These are phyloP conservation scores for Danio kyathit DNA, from an alignment of 2,797 vertebrate genomes.

Conservation along the genomic window DNA sequence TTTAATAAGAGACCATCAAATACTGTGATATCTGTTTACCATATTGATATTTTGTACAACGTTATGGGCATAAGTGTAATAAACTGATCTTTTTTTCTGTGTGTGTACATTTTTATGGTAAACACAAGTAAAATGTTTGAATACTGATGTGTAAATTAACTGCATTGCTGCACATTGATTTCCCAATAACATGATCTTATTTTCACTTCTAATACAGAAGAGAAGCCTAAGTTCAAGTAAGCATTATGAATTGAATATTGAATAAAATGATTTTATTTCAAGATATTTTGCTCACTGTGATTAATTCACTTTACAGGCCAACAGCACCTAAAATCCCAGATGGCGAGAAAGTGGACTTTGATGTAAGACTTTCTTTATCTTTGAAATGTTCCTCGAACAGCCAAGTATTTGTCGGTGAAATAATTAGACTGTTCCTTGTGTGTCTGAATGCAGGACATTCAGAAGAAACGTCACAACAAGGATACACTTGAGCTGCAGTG, in stretches of 20 bases:
- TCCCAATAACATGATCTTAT: conserved; percentile 65
- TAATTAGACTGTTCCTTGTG: neutral
- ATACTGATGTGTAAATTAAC: conserved; percentile 32
- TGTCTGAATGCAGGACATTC: conserved; percentile 87
- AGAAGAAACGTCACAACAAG: conserved; percentile 99
- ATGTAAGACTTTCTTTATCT: conserved; percentile 82
- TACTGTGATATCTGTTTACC: too few relatives aligned
- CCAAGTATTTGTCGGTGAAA: too few relatives aligned
- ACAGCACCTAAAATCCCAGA: conserved; percentile 96
- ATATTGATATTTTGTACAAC: too few relatives aligned
- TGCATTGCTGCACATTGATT: conserved; percentile 34
- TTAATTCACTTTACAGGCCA: conserved; percentile 73
- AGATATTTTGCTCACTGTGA: neutral
- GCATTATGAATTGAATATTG: conserved; percentile 63
- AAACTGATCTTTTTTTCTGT: too few relatives aligned
- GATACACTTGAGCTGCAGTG: conserved; percentile 94
- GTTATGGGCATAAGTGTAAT: too few relatives aligned
- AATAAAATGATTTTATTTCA: neutral
- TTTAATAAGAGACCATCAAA: too few relatives aligned
- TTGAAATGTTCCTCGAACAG: neutral
- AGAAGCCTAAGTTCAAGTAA: conserved; percentile 96
- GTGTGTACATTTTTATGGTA: too few relatives aligned
- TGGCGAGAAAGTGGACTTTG: conserved; percentile 98
- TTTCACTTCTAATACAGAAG: conserved; percentile 79
- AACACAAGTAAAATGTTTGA: conserved; percentile 3